Conservation (phyloP, 2,113 vertebrate species). For the Crotalus tigris region DNA sequence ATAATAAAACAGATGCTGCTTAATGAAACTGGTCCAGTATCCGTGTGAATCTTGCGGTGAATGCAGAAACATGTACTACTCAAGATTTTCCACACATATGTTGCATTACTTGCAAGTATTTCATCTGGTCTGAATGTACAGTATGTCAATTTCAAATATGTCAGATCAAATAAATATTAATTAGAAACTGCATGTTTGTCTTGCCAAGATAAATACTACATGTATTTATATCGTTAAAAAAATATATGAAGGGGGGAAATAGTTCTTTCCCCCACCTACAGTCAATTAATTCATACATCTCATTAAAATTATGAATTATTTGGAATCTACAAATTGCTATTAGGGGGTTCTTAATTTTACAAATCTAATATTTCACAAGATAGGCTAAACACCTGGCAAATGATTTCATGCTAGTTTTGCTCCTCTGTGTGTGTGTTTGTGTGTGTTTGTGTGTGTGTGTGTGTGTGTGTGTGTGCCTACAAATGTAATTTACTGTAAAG, state of each 20-base stretch:
- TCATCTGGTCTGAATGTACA: neutral
- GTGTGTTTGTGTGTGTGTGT: too few species aligned
- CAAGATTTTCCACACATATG: neutral
- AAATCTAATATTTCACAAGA: neutral
- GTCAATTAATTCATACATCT: conserved; percentile 3
- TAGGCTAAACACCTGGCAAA: neutral
- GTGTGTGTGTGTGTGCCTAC: neutral
- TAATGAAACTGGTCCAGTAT: neutral
- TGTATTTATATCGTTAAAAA: neutral
- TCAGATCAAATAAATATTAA: neutral
- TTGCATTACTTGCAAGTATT: neutral
- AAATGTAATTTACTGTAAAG: neutral
- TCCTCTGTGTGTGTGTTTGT: neutral
- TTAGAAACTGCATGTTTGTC: neutral
- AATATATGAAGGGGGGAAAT: neutral
- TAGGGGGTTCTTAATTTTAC: neutral
- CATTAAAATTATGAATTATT: neutral
- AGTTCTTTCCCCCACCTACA: neutral
- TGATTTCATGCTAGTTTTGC: neutral
- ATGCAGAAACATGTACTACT: neutral
- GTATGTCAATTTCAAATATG: neutral
- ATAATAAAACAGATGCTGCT: neutral
- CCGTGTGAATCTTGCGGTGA: neutral
- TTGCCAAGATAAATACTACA: neutral
- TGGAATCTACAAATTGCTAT: neutral